Evolutionary conservation across 2,888 invertebrate species (phyloP).

Genomic region (Acleris sparsana): DNA sequence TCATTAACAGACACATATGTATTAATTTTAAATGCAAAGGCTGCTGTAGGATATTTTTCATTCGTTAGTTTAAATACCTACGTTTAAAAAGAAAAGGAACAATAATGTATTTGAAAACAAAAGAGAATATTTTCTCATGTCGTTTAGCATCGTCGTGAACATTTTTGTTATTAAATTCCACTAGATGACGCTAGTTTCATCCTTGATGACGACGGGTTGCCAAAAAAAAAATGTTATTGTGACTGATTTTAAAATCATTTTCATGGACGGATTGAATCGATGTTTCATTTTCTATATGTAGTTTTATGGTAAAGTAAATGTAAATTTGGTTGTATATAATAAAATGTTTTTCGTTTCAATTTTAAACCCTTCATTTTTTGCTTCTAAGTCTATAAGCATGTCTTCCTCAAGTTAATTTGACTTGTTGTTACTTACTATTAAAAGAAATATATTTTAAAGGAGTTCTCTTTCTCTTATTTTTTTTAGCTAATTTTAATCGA

Average conservation of each 20-base stretch:
- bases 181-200: constrained; percentile 50
- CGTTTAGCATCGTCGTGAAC: not conserved
- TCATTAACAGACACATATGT: constrained; percentile 47
- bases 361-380: constrained; percentile 4
- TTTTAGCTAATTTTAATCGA: constrained; percentile 9
- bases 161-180: constrained; percentile 31
- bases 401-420: not conserved
- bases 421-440: not conserved
- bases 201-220: constrained; percentile 27
- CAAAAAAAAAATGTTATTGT: constrained; percentile 15
- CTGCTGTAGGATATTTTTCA: constrained; percentile 44
- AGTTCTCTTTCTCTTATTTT: not conserved
- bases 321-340: constrained; percentile 81
- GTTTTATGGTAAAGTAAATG: constrained; percentile 57
- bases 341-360: constrained; percentile 45
- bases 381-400: not conserved
- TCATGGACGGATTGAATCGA: constrained; percentile 22
- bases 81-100: constrained; percentile 3
- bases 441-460: constrained; percentile 1
- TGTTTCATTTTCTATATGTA: constrained; percentile 42
- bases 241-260: constrained; percentile 41
- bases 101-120: no score
- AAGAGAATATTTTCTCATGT: no score
- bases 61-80: constrained; percentile 2
- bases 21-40: constrained; percentile 49